Evolutionary conservation across 2,113 vertebrate species (phyloP).

Genomic region (Petrocephalus zakoni): DNA sequence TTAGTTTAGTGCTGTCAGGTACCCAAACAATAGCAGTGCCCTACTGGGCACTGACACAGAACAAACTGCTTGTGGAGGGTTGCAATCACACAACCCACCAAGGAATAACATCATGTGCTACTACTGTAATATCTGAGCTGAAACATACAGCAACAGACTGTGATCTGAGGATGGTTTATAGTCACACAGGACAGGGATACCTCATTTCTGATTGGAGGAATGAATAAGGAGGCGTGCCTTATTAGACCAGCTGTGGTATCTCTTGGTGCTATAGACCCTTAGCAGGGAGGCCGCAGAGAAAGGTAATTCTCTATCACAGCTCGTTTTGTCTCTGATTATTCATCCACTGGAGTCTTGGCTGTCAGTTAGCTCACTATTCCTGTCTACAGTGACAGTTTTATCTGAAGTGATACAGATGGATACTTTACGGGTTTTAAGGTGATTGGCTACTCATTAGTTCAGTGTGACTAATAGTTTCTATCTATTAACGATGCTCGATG

Average conservation of each 20-base stretch:
- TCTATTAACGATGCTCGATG: not conserved
- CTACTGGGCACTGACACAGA: not conserved
- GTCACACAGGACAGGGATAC: not conserved
- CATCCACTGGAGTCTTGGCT: not conserved
- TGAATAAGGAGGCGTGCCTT: not conserved
- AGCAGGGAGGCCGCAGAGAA: not conserved
- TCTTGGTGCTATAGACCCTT: not conserved
- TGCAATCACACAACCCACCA: not conserved
- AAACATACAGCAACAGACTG: not conserved
- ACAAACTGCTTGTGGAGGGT: not conserved
- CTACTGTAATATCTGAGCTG: not conserved
- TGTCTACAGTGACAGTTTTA: not conserved
- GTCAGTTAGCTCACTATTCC: not conserved
- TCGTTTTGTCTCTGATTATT: not conserved
- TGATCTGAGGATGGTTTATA: not conserved
- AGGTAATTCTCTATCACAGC: not conserved
- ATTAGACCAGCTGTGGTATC: not conserved
- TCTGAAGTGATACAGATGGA: not conserved
- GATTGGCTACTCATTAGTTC: not conserved
- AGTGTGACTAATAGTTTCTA: not conserved
- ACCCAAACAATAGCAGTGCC: not conserved
- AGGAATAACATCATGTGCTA: not conserved
- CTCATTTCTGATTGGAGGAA: not conserved
- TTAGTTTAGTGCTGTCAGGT: not conserved
- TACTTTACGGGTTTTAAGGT: not conserved